phyloP scores from a whole-genome alignment of 2,797 vertebrate genomes.

The Microctenopoma steveboyesi region DNA sequence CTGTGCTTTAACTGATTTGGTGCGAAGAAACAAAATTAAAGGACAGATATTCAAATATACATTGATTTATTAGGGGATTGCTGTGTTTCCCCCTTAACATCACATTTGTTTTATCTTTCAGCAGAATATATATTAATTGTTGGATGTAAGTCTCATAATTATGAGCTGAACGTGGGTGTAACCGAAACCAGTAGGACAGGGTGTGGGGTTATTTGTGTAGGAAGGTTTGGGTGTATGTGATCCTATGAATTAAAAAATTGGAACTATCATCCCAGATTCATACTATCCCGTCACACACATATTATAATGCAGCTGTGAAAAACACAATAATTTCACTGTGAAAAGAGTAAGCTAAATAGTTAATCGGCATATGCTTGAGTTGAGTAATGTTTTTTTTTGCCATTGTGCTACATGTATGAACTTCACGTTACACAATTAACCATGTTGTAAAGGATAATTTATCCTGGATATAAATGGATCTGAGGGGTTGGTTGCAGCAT shows the following conservation, averaged over 20 bases:
- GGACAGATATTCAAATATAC: not conserved
- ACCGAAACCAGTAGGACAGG: conserved; percentile 36
- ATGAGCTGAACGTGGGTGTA: conserved; percentile 20
- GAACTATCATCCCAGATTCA: not conserved
- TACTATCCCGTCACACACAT: not conserved
- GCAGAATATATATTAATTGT: not conserved
- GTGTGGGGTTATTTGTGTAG: not conserved
- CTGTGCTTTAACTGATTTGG: not conserved
- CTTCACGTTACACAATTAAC: too few species aligned
- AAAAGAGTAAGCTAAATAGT: not conserved
- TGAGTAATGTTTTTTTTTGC: not conserved
- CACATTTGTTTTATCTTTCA: not conserved
- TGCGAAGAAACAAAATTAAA: not conserved
- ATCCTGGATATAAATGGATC: too few species aligned
- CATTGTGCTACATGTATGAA: not conserved
- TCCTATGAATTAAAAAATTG: not conserved
- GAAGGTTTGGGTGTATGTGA: not conserved
- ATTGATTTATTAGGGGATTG: not conserved
- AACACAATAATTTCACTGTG: not conserved
- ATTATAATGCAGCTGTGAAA: not conserved
- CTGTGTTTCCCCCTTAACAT: not conserved
- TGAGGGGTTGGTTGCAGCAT: too few species aligned
- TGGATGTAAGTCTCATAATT: not conserved
- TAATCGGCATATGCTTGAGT: not conserved
- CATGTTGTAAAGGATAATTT: not conserved